Percentiles rank a stretch among this genome's conserved stretches.
Conservation (phyloP, 1,140 invertebrate species). For the Latrodectus geometricus region DNA sequence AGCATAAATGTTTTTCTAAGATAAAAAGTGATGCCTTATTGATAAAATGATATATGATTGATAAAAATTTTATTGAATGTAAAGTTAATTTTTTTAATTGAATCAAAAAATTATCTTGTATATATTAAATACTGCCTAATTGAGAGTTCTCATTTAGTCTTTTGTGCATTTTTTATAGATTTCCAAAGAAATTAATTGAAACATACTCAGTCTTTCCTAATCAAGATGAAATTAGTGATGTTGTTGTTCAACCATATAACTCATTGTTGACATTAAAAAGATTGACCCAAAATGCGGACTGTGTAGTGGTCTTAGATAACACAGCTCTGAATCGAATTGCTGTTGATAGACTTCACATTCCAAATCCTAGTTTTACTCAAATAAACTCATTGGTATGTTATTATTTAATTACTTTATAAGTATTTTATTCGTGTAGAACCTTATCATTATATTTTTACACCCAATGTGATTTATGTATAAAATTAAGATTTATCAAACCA, state of each 20-base stretch:
- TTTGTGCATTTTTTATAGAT: slow-evolving; percentile 73
- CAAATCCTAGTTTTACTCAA: slow-evolving; percentile 96
- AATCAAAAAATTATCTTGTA: too few relatives aligned
- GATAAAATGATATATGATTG: too few relatives aligned
- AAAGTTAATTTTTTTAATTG: too few relatives aligned
- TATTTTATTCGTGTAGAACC: too few relatives aligned
- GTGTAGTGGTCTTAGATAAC: slow-evolving; percentile 91
- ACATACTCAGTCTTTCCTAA: slow-evolving; percentile 99
- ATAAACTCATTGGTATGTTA: slow-evolving; percentile 91
- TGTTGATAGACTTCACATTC: slow-evolving; percentile 89
- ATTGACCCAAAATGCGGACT: slow-evolving; percentile 95
- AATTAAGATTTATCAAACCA: too few relatives aligned
- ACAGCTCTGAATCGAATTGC: slow-evolving; percentile 84
- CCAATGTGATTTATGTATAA: too few relatives aligned
- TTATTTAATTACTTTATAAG: not conserved
- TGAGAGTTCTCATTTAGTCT: too few relatives aligned
- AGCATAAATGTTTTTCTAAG: too few relatives aligned
- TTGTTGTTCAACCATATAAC: slow-evolving; percentile 99
- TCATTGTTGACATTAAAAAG: slow-evolving; percentile 94
- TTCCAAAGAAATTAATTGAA: slow-evolving; percentile 97
- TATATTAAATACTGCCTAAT: too few relatives aligned
- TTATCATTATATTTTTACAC: too few relatives aligned
- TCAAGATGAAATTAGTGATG: slow-evolving; percentile 94
- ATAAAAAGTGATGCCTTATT: too few relatives aligned
- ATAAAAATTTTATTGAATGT: too few relatives aligned